Conservation (phyloP, 2,888 invertebrate genomes). For the Morpho helenor region DNA sequence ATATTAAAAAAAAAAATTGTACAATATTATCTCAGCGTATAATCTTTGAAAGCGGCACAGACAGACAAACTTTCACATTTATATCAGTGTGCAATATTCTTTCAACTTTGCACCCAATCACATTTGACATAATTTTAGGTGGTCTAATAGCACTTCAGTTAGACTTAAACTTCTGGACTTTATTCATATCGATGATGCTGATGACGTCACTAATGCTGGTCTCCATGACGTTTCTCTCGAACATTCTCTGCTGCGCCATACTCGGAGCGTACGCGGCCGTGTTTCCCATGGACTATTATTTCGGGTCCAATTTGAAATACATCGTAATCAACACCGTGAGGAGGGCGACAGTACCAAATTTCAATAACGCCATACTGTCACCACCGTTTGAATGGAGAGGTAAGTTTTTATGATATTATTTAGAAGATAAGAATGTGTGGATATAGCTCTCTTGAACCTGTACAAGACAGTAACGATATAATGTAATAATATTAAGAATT, state of each 20-base stretch:
- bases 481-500: too few relatives aligned
- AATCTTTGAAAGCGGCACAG: too few relatives aligned
- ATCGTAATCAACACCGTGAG: slow-evolving; percentile 83
- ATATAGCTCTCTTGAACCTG: too few relatives aligned
- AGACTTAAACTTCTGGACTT: slow-evolving; percentile 81
- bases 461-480: too few relatives aligned
- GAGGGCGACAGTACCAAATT: slow-evolving; percentile 79
- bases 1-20: too few relatives aligned
- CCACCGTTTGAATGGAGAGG: slow-evolving; percentile 81
- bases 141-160: slow-evolving; percentile 60
- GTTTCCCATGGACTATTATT: slow-evolving; percentile 81
- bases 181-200: slow-evolving; percentile 75
- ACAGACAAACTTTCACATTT: too few relatives aligned
- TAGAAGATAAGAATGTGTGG: too few relatives aligned
- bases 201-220: slow-evolving; percentile 68
- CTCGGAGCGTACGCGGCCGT: slow-evolving; percentile 82
- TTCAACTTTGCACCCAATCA: too few relatives aligned
- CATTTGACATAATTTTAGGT: slow-evolving; percentile 52
- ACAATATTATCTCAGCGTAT: too few relatives aligned
- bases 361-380: slow-evolving; percentile 76
- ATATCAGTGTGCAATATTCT: too few relatives aligned
- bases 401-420: slow-evolving; percentile 53
- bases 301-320: slow-evolving; percentile 83
- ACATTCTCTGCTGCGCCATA: slow-evolving; percentile 81
- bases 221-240: slow-evolving; percentile 71